phyloP scores from a whole-genome alignment of 2,797 vertebrate species.

The Tauraco hartlaubi region DNA sequence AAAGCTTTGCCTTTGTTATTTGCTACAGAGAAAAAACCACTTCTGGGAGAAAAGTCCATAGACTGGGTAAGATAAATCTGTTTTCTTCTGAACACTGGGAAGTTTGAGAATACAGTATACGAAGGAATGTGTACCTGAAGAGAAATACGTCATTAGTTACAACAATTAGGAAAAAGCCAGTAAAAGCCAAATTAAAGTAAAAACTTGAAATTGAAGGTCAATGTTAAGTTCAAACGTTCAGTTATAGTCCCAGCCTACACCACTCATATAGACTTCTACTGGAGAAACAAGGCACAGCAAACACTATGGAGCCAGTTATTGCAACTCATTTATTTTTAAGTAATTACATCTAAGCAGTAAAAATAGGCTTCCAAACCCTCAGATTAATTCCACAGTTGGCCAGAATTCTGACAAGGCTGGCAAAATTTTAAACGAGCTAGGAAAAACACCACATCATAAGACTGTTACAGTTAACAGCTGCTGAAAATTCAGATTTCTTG shows the following conservation, averaged over 20 bases:
- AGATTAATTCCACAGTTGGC: neutral
- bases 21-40: conserved; percentile 93
- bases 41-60: conserved; percentile 93
- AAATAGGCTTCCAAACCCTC: neutral
- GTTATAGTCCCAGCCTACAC: neutral
- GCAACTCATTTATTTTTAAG: neutral
- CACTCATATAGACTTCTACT: neutral
- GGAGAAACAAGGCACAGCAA: neutral
- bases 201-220: neutral
- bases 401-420: neutral
- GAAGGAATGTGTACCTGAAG: conserved; percentile 91
- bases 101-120: conserved; percentile 93
- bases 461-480: neutral
- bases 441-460: neutral
- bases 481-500: neutral
- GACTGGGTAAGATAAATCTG: conserved; percentile 79
- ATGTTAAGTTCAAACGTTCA: neutral
- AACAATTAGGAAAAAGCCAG: neutral
- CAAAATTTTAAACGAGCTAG: neutral
- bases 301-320: neutral
- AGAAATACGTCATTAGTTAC: neutral
- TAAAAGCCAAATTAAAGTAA: neutral
- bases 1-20: conserved; percentile 92
- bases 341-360: neutral
- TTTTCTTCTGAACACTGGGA: conserved; percentile 86